Base-by-base conservation (phyloP, 2,888 invertebrate species). In the Tortricodes alternella region DNA sequence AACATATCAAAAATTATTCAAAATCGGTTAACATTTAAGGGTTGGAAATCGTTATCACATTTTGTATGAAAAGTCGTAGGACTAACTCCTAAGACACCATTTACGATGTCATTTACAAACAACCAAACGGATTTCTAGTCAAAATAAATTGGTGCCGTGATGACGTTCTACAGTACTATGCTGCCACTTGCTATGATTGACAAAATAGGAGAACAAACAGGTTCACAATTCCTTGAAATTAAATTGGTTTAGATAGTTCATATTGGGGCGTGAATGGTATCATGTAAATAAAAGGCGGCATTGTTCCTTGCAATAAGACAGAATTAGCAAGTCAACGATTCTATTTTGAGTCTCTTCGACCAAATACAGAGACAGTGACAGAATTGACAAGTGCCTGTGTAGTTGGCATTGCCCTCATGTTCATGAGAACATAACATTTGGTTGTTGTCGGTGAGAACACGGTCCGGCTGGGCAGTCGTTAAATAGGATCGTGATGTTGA, bases 371-470 rank as follows among this genome's bases (percentile, higher is more conserved):
- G 15, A 46, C 29, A 38, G 29, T 13, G 48, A 18, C 29, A 15
- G 19, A 44, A 46, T 53, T n/a, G 11, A 29, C 29, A 29, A 29
- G 11, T 5, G 29, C 9, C 2, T 4, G 9, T 29, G 29, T 29
- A n/a, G 69, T 83, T 81, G 75, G 69, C 70, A 84, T 80, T 76
- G 62, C 56, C 60, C 56, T 71, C 78, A 71, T 74, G 83, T 78
- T 64, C 74, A 73, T 84, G 85, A 69, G 84, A 87, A 85, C 78
- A 59, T 61, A 44, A 56, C 63, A 60, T 68, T 72, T 71, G 70
- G 67, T 63, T 67, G 58, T 71, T 79, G 80, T 85, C 84, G 75
- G 67, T 86, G 86, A 80, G 86, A 87, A 85, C 32, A 32, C 64
- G 44, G 38, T 48, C 65, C 49, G 59, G 59, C 55, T 43, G 58